Percentiles rank a stretch among this genome's conserved stretches.
Evolutionary conservation across 2,797 vertebrate species (phyloP).

Genomic region (Melanotaenia nigrans): DNA sequence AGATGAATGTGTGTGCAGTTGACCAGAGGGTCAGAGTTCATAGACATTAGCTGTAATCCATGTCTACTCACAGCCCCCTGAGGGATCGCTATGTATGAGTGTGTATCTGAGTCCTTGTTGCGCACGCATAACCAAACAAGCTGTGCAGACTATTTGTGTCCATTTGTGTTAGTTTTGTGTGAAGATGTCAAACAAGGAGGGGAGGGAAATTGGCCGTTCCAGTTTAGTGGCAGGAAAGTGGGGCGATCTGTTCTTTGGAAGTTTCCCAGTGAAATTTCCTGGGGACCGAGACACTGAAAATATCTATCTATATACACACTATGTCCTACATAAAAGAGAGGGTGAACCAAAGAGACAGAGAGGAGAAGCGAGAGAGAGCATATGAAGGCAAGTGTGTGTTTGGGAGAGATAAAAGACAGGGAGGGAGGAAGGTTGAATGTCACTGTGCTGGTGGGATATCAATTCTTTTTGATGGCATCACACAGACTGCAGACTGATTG

Average conservation of each 20-base stretch:
- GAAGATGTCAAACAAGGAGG: constrained; percentile 69
- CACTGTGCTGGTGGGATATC: constrained; percentile 54
- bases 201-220: constrained; percentile 82
- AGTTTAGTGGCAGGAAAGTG: constrained; percentile 86
- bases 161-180: constrained; percentile 52
- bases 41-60: constrained; percentile 25
- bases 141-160: constrained; percentile 41
- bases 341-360: constrained; percentile 55
- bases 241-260: constrained; percentile 88
- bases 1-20: constrained; percentile 22
- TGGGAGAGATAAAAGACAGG: constrained; percentile 49
- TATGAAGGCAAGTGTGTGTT: constrained; percentile 52
- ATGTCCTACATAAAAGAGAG: constrained; percentile 85
- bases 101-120: neutral
- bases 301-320: constrained; percentile 84
- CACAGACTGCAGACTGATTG: constrained; percentile 36
- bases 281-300: constrained; percentile 86
- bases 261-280: constrained; percentile 87
- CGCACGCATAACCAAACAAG: constrained; percentile 1
- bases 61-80: neutral
- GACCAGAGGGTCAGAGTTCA: constrained; percentile 34
- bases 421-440: constrained; percentile 60
- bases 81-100: neutral
- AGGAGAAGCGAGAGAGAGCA: constrained; percentile 30
- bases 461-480: constrained; percentile 50